A percentile compares a stretch with the other conserved stretches of the same genome.
Evolutionary conservation across 2,113 vertebrate genomes (phyloP).

Genomic region (Morone saxatilis): DNA sequence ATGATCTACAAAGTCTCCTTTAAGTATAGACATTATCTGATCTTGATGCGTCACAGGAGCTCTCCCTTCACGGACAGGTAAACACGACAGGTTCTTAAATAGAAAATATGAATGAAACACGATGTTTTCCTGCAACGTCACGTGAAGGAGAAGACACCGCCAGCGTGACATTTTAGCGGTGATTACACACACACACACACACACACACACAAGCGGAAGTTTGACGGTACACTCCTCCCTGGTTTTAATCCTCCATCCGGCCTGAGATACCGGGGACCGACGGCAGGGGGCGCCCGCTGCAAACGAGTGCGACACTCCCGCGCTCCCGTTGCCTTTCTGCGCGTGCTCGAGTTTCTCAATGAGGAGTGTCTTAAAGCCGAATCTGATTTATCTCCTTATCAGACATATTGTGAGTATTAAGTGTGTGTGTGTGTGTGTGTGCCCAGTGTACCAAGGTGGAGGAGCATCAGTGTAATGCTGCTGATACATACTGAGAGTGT

Average conservation of each 20-base stretch:
- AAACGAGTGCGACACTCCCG: not conserved
- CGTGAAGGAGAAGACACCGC: not conserved
- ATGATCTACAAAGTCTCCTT: not conserved
- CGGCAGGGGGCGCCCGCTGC: slow-evolving; percentile 54
- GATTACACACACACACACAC: not conserved
- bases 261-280: accelerated
- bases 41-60: not conserved
- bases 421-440: not conserved
- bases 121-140: not conserved
- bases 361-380: slow-evolving; percentile 4
- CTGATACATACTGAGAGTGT: not conserved
- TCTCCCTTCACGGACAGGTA: not conserved
- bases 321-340: not conserved
- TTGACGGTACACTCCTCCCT: not conserved
- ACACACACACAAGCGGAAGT: not conserved
- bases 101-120: not conserved
- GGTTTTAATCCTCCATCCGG: not conserved
- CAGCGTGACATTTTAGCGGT: accelerated
- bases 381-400: not conserved
- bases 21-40: not conserved
- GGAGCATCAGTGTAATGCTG: not conserved
- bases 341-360: not conserved
- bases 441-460: no score
- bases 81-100: not conserved
- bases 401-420: not conserved